phyloP scores from a whole-genome alignment of 2,888 invertebrate species.

The Cantharis rufa region DNA sequence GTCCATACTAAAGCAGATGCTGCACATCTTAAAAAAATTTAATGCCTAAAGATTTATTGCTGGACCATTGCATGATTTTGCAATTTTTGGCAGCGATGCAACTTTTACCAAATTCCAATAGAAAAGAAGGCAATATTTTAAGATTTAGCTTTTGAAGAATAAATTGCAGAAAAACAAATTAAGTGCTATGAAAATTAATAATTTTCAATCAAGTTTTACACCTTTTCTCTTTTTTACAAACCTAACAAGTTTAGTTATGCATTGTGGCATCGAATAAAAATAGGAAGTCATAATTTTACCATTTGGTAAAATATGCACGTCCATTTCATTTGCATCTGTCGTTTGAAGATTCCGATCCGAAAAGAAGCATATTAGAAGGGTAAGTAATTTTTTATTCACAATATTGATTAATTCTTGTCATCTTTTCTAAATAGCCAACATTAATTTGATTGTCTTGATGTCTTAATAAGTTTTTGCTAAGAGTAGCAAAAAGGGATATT shows the following conservation, averaged over 20 bases:
- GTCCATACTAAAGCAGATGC: constrained; percentile 35
- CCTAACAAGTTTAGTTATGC: background rate
- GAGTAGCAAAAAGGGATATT: background rate
- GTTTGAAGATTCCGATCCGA: background rate
- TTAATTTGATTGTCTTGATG: background rate
- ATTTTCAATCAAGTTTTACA: no score
- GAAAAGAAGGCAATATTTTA: no score
- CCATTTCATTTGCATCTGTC: background rate
- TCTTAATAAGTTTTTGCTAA: background rate
- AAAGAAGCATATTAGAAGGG: background rate
- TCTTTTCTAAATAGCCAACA: background rate
- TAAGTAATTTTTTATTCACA: background rate
- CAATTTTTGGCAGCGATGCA: background rate
- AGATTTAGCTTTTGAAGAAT: no score
- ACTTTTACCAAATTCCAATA: background rate
- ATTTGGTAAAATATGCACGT: background rate
- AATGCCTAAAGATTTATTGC: constrained; percentile 34
- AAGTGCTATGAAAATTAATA: no score
- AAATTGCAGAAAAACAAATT: no score
- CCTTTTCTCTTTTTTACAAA: background rate
- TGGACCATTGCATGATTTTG: constrained; percentile 7
- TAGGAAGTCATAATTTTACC: background rate
- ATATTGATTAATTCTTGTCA: background rate
- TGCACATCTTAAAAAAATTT: constrained; percentile 26
- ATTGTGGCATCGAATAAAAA: background rate